Conservation (phyloP, 2,888 invertebrate genomes). For the Hypolimnas misippus region DNA sequence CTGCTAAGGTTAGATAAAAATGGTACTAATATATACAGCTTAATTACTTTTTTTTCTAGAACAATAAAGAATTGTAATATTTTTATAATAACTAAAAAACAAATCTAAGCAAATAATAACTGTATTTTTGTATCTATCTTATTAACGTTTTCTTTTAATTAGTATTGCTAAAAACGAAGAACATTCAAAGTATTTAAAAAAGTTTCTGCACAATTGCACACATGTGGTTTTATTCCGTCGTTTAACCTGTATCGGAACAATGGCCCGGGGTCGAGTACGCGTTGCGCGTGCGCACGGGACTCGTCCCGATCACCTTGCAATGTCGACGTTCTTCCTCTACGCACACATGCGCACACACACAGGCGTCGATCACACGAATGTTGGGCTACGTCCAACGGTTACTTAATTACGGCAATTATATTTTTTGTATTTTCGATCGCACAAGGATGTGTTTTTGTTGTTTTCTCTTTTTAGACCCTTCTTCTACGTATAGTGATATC, state of each 20-base stretch:
- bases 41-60: too few species aligned
- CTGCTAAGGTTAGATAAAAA: too few species aligned
- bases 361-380: neutral
- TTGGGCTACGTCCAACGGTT: neutral
- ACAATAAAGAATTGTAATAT: too few species aligned
- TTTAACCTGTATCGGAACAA: slow-evolving; percentile 32
- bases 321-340: slow-evolving; percentile 37
- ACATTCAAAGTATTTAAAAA: neutral
- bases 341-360: slow-evolving; percentile 15
- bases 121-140: neutral
- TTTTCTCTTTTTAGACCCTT: too few species aligned
- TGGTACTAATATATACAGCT: too few species aligned
- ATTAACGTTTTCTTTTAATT: too few species aligned
- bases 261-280: slow-evolving; percentile 35
- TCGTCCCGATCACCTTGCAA: slow-evolving; percentile 40
- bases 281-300: slow-evolving; percentile 32
- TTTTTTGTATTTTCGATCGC: too few species aligned
- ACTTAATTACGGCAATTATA: neutral
- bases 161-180: neutral
- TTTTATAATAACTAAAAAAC: too few species aligned
- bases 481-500: too few species aligned
- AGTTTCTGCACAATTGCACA: slow-evolving; percentile 1
- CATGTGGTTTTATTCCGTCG: slow-evolving; percentile 17
- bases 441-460: too few species aligned
- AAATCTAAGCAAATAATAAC: neutral